Conservation (phyloP, 1,140 invertebrate species). For the Macrosteles quadrilineatus region DNA sequence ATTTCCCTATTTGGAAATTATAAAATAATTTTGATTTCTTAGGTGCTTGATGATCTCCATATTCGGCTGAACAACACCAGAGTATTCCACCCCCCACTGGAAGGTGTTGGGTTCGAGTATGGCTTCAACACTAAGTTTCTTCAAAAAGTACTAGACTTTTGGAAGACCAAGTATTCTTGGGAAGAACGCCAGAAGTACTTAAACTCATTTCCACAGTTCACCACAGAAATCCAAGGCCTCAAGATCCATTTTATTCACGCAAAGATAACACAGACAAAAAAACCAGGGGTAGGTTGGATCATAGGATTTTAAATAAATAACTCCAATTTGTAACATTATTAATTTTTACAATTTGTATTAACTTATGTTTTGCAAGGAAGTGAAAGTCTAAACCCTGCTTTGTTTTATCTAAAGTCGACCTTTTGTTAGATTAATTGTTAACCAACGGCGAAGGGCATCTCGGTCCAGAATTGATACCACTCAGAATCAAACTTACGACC, state of each 20-base stretch:
- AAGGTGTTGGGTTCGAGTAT: constrained; percentile 71
- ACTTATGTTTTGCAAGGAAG: too few species aligned
- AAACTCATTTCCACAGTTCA: constrained; percentile 74
- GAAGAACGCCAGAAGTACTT: constrained; percentile 62
- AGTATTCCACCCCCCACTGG: constrained; percentile 53
- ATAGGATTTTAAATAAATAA: background rate
- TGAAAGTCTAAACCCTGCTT: too few species aligned
- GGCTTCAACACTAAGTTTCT: constrained; percentile 74
- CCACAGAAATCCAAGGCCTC: constrained; percentile 67
- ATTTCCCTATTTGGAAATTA: too few species aligned
- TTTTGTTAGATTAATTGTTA: too few species aligned
- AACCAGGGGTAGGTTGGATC: constrained; percentile 37
- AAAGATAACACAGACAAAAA: constrained; percentile 55
- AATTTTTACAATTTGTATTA: too few species aligned
- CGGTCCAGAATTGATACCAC: too few species aligned
- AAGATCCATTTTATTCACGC: constrained; percentile 74
- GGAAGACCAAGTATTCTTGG: constrained; percentile 78
- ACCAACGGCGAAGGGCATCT: too few species aligned
- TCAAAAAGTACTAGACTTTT: constrained; percentile 67
- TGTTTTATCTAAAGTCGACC: too few species aligned
- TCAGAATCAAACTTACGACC: too few species aligned
- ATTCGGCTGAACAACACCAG: constrained; percentile 31
- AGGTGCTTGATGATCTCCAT: constrained; percentile 35
- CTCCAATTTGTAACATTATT: too few species aligned
- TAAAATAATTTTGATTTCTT: too few species aligned